Base-by-base conservation (phyloP, 2,113 vertebrate species). In the Cairina moschata region DNA sequence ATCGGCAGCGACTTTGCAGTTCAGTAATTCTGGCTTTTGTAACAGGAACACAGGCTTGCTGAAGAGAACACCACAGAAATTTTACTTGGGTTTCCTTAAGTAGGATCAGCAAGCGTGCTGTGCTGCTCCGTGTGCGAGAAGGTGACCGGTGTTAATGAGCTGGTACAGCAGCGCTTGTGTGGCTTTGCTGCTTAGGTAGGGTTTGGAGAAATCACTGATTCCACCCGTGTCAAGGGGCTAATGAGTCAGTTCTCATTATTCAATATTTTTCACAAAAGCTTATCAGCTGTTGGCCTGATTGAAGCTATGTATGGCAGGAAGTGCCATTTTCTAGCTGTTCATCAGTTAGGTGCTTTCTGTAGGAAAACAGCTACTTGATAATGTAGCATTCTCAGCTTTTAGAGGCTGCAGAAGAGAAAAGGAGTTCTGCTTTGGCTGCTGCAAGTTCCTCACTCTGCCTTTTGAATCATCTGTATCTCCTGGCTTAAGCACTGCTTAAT, bases 91-190 rank as follows among this genome's bases (percentile, higher is more conserved):
- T 74, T 90, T 83, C 36, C n/a, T 80, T 55, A 17, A 65, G 15
- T 25, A 31, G 23, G 14, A 36, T 55, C 17, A 31, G 34, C 50
- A 59, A 60, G 56, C 21, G 23, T 34, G 5, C 36, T 31, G 6
- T 0, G 2, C 28, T 52, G 11, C 73, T 58, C 16, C 46, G 8
- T 0, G 0, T 65, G 72, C 13, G 25, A 52, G 46, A 44, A 67
- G 32, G 25, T 63, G 32, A 58, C 25, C 0, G 0, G 44, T 42
- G 40, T 38, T n/a, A 11, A 14, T 4, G n/a, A 26, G 25, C 32
- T 71, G 6, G 25, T 50, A 54, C 32, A 5, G 13, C 12, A 31
- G 56, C 42, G 63, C 62, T 59, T 44, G 6, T 14, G 68, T 69
- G 44, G 48, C 44, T 20, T 17, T 59, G 52, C 65, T 83, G 65